phyloP scores from a whole-genome alignment of 2,113 vertebrate genomes.

The Ailurus styani region DNA sequence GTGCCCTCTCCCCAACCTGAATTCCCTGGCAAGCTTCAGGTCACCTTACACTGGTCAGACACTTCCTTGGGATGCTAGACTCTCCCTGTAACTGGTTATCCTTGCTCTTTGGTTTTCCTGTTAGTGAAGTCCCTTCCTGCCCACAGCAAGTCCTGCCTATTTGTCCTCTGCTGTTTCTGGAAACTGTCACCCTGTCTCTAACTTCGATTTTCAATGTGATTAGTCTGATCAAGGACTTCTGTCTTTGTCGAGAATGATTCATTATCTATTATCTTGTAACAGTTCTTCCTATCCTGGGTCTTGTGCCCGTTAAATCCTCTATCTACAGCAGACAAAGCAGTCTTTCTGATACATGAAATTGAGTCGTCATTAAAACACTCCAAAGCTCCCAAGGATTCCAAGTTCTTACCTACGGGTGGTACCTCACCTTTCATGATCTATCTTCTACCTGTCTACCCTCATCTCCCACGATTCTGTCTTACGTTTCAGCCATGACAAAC shows the following conservation, averaged over 20 bases:
- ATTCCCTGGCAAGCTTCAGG: not conserved
- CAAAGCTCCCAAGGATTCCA: not conserved
- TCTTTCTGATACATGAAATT: not conserved
- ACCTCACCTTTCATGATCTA: not conserved
- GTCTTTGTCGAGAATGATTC: not conserved
- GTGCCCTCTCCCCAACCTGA: accelerated
- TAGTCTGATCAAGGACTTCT: not conserved
- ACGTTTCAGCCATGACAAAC: not conserved
- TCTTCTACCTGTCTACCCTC: not conserved
- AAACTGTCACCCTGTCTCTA: not conserved
- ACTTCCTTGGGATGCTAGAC: not conserved
- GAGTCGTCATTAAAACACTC: not conserved
- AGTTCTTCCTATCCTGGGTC: not conserved
- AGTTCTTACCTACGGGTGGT: not conserved
- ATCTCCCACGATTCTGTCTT: not conserved
- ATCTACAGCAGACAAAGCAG: not conserved
- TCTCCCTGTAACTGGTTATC: not conserved
- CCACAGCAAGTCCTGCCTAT: not conserved
- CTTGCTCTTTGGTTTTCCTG: not conserved
- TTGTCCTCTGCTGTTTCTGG: not conserved
- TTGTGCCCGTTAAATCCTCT: not conserved
- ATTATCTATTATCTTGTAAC: not conserved
- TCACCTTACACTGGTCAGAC: not conserved
- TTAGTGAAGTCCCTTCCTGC: not conserved
- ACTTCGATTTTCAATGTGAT: not conserved